A percentile compares a stretch with the other conserved stretches of the same genome.
These are phyloP conservation scores for Morpho deidamia DNA, from an alignment of 2,888 invertebrate genomes.

Conservation along the genomic window DNA sequence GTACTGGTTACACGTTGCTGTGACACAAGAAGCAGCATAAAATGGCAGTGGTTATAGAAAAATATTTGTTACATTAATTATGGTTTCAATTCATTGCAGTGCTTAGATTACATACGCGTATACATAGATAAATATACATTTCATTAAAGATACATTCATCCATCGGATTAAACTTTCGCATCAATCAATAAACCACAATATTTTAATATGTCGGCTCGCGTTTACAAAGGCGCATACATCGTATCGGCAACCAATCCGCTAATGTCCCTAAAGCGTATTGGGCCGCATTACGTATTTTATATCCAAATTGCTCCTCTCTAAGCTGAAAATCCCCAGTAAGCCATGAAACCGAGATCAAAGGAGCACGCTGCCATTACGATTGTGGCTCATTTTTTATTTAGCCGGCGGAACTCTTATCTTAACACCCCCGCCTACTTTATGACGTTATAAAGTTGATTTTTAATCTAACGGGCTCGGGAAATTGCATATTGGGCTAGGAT, in stretches of 20 bases:
- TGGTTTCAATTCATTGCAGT: too few relatives aligned
- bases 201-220: slow-evolving; percentile 11
- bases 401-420: slow-evolving; percentile 67
- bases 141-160: background rate
- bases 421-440: slow-evolving; percentile 68
- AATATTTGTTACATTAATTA: too few relatives aligned
- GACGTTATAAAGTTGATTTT: slow-evolving; percentile 78
- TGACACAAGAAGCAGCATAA: too few relatives aligned
- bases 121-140: too few relatives aligned
- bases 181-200: slow-evolving; percentile 10
- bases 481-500: slow-evolving; percentile 33
- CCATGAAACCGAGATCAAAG: slow-evolving; percentile 76
- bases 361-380: slow-evolving; percentile 66
- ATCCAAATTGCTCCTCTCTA: slow-evolving; percentile 65
- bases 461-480: slow-evolving; percentile 66
- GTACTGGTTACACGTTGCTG: too few relatives aligned
- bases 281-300: slow-evolving; percentile 66
- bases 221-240: slow-evolving; percentile 4
- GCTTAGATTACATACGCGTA: too few relatives aligned
- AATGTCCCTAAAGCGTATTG: slow-evolving; percentile 68
- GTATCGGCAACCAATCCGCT: slow-evolving; percentile 48
- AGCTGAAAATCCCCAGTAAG: slow-evolving; percentile 69
- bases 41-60: too few relatives aligned
- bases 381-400: slow-evolving; percentile 79
- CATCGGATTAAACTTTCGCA: slow-evolving; percentile 2